Evolutionary conservation across 1,140 invertebrate genomes (phyloP), one percentile per base, ranked within the genome.

Genomic region (Hycleus phaleratus): DNA sequence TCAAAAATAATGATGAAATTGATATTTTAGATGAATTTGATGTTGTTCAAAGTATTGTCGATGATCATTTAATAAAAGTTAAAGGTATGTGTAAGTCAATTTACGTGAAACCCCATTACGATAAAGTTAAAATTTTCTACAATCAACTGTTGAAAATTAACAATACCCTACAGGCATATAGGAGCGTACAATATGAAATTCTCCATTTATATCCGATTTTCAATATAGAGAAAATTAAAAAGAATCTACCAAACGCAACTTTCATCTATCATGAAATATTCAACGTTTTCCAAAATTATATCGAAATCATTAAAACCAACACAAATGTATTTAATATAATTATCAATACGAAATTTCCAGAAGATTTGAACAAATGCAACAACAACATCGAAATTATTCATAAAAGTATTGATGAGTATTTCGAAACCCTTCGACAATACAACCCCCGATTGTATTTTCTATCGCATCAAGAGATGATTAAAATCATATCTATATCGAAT

Each of bases 361-460:
- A 90, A 72, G 80, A 82, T 39, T 78, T 95, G 61, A 78, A 79
- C 68, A 79, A 83, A 44, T 85, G 86, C 12, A 85, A 84, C 49
- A 79, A 79, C 51, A 73, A 88, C 39, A 75, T 95, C 45, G 92
- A 91, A 62, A 82, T 81, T 72, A 85, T 92, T 18, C 85, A 91
- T 59, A 85, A 86, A 53, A 93, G 92, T 12, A 84, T 97, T n/a
- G 85, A 88, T 69, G 84, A 85, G 63, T 96, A 96, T 74, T 78
- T 96, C 48, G 91, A 96, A 73, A 90, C 88, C 68, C 93, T 95
- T 71, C 79, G 93, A 55, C 73, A 92, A 1, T 91, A 83, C 70
- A 96, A 95, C 71, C 86, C 92, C 0, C 79, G 93, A 70, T 93
- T 97, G 70, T 96, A 94, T 75, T 96, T 96, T 66, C 75, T 97